Percentiles rank a stretch among this genome's conserved stretches.
phyloP scores from a whole-genome alignment of 2,888 invertebrate species.

The Boloria euphrosyne region DNA sequence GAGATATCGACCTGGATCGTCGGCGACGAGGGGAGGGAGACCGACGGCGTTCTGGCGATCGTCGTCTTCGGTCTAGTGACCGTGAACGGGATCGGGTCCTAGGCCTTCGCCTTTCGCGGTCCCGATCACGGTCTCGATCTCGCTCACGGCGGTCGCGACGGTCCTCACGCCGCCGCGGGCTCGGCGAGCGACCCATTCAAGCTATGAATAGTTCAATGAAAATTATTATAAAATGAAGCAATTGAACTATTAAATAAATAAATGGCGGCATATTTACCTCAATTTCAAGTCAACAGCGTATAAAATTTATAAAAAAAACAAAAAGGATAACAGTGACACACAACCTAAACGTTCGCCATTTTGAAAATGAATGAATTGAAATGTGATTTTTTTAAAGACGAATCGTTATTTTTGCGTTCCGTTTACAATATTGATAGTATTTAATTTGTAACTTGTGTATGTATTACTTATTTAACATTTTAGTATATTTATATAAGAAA shows the following conservation, averaged over 20 bases:
- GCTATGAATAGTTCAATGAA: conserved; percentile 41
- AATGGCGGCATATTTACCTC: conserved; percentile 54
- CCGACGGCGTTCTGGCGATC: conserved; percentile 69
- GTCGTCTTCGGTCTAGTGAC: conserved; percentile 68
- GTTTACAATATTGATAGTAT: conserved; percentile 32
- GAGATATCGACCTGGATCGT: conserved; percentile 65
- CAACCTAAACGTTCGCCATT: conserved; percentile 74
- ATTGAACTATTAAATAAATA: background rate
- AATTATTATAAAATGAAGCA: conserved; percentile 28
- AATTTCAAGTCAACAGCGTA: conserved; percentile 65
- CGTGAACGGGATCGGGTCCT: conserved; percentile 72
- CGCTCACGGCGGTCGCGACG: conserved; percentile 50
- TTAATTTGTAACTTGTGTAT: background rate
- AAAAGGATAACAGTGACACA: conserved; percentile 65
- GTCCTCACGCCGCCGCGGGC: conserved; percentile 75
- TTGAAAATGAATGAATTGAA: conserved; percentile 54
- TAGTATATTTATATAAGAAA: no score
- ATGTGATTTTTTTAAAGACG: conserved; percentile 40
- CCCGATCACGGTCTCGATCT: conserved; percentile 59
- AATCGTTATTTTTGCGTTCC: conserved; percentile 47
- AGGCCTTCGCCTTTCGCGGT: conserved; percentile 68
- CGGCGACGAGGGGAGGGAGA: conserved; percentile 57
- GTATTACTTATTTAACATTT: no score
- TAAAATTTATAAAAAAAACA: conserved; percentile 61
- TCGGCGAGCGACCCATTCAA: conserved; percentile 77